Percentiles rank a stretch among this genome's conserved stretches.
Evolutionary conservation across 2,888 invertebrate species (phyloP).

Genomic region (Trimorus sp.): DNA sequence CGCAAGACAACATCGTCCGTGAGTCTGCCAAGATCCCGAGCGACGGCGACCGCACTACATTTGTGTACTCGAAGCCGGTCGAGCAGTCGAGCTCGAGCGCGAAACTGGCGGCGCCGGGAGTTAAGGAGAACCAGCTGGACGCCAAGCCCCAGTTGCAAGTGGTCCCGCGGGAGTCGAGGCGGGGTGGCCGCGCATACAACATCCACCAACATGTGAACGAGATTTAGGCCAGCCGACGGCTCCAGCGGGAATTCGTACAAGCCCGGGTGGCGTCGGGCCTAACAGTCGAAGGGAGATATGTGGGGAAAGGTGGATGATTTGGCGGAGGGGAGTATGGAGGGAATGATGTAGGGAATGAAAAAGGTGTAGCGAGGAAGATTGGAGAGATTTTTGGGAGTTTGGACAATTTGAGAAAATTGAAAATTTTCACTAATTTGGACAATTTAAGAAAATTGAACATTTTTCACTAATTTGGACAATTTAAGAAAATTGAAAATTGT

Average conservation of each 20-base stretch:
- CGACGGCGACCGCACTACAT: constrained; percentile 74
- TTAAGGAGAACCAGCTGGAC: constrained; percentile 53
- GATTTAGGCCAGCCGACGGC: constrained; percentile 69
- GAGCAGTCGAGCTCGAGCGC: constrained; percentile 19
- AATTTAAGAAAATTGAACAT: too few species aligned
- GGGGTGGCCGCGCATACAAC: constrained; percentile 79
- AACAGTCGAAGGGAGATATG: too few species aligned
- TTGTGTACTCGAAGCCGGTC: constrained; percentile 74
- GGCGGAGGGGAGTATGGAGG: too few species aligned
- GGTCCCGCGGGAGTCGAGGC: constrained; percentile 77
- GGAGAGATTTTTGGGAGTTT: too few species aligned
- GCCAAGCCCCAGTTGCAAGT: constrained; percentile 71
- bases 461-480: too few species aligned
- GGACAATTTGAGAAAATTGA: too few species aligned
- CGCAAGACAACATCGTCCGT: constrained; percentile 78
- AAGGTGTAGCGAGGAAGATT: too few species aligned
- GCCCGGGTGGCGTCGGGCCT: neutral
- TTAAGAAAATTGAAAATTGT: too few species aligned
- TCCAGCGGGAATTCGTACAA: constrained; percentile 30
- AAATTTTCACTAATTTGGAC: too few species aligned
- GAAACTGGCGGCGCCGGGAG: constrained; percentile 24
- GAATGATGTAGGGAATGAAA: too few species aligned
- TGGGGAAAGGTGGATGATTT: too few species aligned
- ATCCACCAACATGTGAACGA: constrained; percentile 80
- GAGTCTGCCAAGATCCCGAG: constrained; percentile 77